Percentiles rank a stretch among this genome's conserved stretches.
These are phyloP conservation scores for Rhincodon typus DNA, from an alignment of 2,797 vertebrate genomes.

Conservation along the genomic window DNA sequence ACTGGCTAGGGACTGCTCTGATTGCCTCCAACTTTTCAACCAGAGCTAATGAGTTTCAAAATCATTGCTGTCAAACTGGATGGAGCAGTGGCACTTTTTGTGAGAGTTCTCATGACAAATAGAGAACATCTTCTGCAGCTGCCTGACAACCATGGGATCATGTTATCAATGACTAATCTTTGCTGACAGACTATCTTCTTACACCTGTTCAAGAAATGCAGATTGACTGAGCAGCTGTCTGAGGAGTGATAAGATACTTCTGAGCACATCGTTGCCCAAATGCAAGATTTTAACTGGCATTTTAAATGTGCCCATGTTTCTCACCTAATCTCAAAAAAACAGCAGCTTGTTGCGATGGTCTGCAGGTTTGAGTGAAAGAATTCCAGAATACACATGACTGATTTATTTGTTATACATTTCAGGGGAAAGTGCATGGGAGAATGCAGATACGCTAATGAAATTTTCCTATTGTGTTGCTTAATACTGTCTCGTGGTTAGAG, in stretches of 20 bases:
- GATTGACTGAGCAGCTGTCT: neutral
- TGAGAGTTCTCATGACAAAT: neutral
- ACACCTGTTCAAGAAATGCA: neutral
- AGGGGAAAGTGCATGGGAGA: neutral
- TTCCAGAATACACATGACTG: neutral
- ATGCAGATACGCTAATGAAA: neutral
- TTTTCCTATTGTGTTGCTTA: neutral
- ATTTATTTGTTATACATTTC: neutral
- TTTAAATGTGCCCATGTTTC: neutral
- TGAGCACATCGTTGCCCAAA: neutral
- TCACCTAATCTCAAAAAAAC: neutral
- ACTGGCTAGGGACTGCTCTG: neutral
- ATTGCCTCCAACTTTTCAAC: neutral
- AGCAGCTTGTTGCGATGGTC: neutral
- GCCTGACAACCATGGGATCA: neutral
- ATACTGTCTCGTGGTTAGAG: neutral
- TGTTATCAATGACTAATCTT: slow-evolving; percentile 17
- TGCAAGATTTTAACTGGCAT: neutral
- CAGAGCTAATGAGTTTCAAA: neutral
- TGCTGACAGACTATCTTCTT: neutral
- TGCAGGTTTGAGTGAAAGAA: neutral
- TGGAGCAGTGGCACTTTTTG: neutral
- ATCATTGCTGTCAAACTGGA: neutral
- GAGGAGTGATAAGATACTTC: neutral
- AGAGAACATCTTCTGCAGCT: neutral